These are phyloP conservation scores for Heliconius hewitsoni DNA, from an alignment of 1,140 invertebrate species.

Conservation along the genomic window DNA sequence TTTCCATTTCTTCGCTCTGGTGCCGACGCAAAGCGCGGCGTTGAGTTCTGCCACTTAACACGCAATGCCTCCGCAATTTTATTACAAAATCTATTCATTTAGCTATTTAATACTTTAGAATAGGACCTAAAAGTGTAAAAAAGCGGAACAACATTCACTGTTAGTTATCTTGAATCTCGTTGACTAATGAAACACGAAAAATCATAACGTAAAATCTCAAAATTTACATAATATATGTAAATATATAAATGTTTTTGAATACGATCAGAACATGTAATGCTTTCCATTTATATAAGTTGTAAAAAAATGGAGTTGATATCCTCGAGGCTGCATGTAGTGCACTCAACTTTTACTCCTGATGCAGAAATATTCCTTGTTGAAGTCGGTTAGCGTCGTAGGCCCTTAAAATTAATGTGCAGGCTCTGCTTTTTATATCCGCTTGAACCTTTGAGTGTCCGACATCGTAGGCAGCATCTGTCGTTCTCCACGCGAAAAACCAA, in stretches of 20 bases:
- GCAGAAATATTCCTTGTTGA: slow-evolving; percentile 1
- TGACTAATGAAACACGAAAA: too few species aligned
- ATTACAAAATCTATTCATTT: too few species aligned
- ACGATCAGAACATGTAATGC: not conserved
- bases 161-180: too few species aligned
- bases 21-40: too few species aligned
- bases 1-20: too few species aligned
- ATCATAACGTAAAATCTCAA: too few species aligned
- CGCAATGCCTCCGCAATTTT: fast-evolving
- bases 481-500: not conserved
- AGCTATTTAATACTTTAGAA: too few species aligned
- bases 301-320: not conserved
- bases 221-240: too few species aligned
- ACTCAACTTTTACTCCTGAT: not conserved
- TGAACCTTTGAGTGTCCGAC: not conserved
- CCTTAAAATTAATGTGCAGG: not conserved
- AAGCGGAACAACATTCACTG: too few species aligned
- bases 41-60: too few species aligned
- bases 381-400: not conserved
- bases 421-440: not conserved
- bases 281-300: not conserved
- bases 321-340: not conserved
- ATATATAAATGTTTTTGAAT: too few species aligned
- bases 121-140: too few species aligned
- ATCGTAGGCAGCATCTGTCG: not conserved